Conservation (phyloP, 2,113 vertebrate genomes). For the Pontoporia blainvillei region DNA sequence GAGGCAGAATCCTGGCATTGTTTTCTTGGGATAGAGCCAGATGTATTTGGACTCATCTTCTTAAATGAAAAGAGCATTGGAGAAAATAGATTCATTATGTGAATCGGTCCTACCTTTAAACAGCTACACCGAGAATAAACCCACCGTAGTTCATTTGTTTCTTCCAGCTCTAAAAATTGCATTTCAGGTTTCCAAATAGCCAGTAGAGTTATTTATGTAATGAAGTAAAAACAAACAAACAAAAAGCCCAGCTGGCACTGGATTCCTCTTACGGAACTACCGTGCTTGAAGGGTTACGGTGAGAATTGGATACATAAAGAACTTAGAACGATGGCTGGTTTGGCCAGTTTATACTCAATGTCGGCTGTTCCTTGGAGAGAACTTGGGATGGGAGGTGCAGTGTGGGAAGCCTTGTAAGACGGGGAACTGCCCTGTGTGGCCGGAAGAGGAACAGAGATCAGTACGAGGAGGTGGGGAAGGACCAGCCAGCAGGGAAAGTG, state of each 20-base stretch:
- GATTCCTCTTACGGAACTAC: background rate
- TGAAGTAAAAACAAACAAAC: background rate
- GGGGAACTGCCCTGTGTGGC: rapidly evolving
- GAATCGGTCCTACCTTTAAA: background rate
- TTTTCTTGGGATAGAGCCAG: background rate
- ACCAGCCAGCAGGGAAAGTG: background rate
- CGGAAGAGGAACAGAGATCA: too few species aligned
- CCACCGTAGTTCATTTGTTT: background rate
- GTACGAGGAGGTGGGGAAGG: background rate
- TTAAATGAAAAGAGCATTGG: background rate
- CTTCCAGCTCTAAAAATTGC: background rate
- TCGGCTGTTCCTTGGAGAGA: background rate
- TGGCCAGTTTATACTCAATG: rapidly evolving
- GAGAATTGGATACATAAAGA: background rate
- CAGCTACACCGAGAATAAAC: background rate
- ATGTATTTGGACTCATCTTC: background rate
- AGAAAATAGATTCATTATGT: background rate
- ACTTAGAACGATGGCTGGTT: rapidly evolving
- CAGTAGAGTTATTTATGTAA: background rate
- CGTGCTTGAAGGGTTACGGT: too few species aligned
- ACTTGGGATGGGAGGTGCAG: too few species aligned
- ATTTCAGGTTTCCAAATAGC: background rate
- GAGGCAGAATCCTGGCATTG: background rate
- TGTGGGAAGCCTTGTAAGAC: too few species aligned
- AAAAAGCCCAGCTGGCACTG: background rate